Evolutionary conservation across 2,113 vertebrate genomes (phyloP), one percentile per base, ranked within the genome.

Genomic region (Carlito syrichta): DNA sequence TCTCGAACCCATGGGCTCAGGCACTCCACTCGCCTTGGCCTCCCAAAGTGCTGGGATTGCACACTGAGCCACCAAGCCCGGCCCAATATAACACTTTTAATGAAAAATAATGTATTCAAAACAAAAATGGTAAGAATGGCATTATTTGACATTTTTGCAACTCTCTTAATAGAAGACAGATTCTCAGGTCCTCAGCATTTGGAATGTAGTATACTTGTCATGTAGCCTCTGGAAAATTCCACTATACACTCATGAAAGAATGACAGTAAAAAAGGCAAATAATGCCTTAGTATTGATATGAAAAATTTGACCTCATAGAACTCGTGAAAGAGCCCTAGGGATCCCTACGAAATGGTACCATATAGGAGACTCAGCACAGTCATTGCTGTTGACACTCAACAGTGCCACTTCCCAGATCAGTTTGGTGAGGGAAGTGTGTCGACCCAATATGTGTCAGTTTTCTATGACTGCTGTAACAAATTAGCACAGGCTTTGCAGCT

Each of bases 31-130:
- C n/a, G n/a, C n/a, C n/a, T n/a, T n/a, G n/a, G n/a, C n/a, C n/a
- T n/a, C n/a, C n/a, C n/a, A n/a, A n/a, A n/a, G n/a, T n/a, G n/a
- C n/a, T n/a, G n/a, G n/a, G n/a, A n/a, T n/a, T n/a, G n/a, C n/a
- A n/a, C n/a, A n/a, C n/a, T n/a, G n/a, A n/a, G n/a, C n/a, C n/a
- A n/a, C n/a, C n/a, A n/a, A n/a, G n/a, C n/a, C n/a, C n/a, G n/a
- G n/a, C n/a, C n/a, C n/a, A 92, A 79, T 54, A 85, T 43, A 93
- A 73, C 16, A n/a, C 77, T 94, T 92, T 88, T 54, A 82, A 78
- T 68, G 66, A 74, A 96, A 84, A 88, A 40, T 54, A 62, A 62
- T 4, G 43, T 69, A 14, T 94, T 89, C 77, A 85, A 85, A 94
- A 83, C 60, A 56, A 85, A 87, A 83, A 68, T 48, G 69, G 35